Evolutionary conservation across 2,888 invertebrate genomes (phyloP).

Genomic region (Rhaphigaster nebulosa): DNA sequence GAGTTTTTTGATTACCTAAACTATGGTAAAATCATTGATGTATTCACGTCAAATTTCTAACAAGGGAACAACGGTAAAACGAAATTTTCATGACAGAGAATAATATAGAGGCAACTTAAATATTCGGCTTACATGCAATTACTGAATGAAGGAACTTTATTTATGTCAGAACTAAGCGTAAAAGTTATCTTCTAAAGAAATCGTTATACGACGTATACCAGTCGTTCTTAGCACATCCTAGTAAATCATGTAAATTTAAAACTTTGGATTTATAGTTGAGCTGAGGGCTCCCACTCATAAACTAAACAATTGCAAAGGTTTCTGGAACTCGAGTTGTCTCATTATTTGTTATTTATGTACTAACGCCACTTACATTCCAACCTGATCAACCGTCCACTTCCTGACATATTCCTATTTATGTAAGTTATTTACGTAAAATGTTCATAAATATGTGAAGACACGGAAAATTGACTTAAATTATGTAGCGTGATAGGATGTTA

Average conservation of each 20-base stretch:
- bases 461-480: too few species aligned
- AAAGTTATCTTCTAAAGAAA: neutral
- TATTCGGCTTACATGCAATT: too few species aligned
- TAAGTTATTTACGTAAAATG: neutral
- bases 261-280: neutral
- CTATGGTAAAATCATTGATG: too few species aligned
- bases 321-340: neutral
- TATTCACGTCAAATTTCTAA: too few species aligned
- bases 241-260: neutral
- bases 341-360: neutral
- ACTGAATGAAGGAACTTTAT: neutral
- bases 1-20: too few species aligned
- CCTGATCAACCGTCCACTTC: neutral
- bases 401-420: neutral
- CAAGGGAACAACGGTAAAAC: too few species aligned
- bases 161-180: neutral
- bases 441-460: neutral
- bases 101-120: too few species aligned
- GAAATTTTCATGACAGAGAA: too few species aligned
- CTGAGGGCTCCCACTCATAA: neutral
- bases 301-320: neutral
- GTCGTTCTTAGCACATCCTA: neutral
- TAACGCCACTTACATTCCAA: neutral
- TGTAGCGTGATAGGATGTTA: too few species aligned
- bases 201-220: neutral